phyloP scores from a whole-genome alignment of 2,888 invertebrate species.

The Lepeophtheirus nordmannii region DNA sequence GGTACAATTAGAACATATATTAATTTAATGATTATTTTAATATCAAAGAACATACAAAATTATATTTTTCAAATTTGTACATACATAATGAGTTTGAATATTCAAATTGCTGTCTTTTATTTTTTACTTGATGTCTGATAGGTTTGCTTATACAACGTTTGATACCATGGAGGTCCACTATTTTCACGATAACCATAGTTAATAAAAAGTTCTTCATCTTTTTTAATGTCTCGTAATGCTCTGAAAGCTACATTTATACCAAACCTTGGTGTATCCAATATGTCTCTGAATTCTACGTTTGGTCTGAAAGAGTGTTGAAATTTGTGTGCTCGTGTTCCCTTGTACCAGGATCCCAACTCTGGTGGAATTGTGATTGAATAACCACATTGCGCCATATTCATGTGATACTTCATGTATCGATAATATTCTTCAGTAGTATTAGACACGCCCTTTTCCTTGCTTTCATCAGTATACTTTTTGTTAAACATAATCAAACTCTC shows the following conservation, averaged over 20 bases:
- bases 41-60: no score
- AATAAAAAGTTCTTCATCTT: constrained; percentile 9
- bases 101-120: no score
- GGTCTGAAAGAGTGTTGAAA: constrained; percentile 6
- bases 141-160: not conserved
- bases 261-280: not conserved
- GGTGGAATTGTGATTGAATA: not conserved
- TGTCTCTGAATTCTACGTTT: not conserved
- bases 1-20: no score
- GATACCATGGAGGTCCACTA: constrained; percentile 6
- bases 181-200: not conserved
- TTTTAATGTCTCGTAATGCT: constrained; percentile 10
- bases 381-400: not conserved
- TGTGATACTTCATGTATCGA: not conserved
- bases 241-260: not conserved
- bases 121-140: not conserved
- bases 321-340: constrained; percentile 1
- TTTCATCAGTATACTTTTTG: not conserved
- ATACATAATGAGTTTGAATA: no score
- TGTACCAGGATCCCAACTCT: not conserved
- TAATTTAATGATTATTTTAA: no score
- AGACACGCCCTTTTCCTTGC: not conserved
- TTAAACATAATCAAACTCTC: not conserved
- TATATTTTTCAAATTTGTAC: no score
- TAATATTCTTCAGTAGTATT: not conserved